A percentile compares a stretch with the other conserved stretches of the same genome.
These are phyloP conservation scores for Acarapis woodi DNA, from an alignment of 1,140 invertebrate species.

Conservation along the genomic window DNA sequence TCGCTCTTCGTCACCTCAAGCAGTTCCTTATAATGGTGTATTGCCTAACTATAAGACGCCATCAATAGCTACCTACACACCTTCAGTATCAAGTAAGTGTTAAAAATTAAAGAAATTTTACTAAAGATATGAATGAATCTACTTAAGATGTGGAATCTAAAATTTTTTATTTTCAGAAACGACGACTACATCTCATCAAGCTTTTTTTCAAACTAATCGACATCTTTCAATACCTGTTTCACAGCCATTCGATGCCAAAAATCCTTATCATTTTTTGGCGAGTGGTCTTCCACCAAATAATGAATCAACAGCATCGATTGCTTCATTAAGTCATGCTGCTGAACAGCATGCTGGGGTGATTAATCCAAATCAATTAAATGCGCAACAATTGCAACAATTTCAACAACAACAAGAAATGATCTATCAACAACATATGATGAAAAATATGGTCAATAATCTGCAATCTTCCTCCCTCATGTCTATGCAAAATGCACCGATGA, in stretches of 20 bases:
- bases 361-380: neutral
- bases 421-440: neutral
- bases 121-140: neutral
- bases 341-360: neutral
- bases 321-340: neutral
- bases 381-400: neutral
- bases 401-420: no score
- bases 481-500: neutral
- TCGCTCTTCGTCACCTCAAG: neutral
- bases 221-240: neutral
- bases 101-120: neutral
- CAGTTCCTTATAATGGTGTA: slow-evolving; percentile 1
- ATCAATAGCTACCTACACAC: slow-evolving; percentile 2
- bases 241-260: neutral
- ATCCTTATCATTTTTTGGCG: slow-evolving; percentile 3
- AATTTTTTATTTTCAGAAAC: neutral
- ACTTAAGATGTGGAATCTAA: neutral
- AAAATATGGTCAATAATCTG: neutral
- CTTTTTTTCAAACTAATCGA: neutral
- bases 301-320: neutral
- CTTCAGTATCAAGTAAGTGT: slow-evolving; percentile 1
- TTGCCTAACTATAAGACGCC: slow-evolving; percentile 1
- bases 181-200: neutral
- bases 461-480: neutral
- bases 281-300: no score